Conservation (phyloP, 1,140 invertebrate species). For the Antheraea pernyi region DNA sequence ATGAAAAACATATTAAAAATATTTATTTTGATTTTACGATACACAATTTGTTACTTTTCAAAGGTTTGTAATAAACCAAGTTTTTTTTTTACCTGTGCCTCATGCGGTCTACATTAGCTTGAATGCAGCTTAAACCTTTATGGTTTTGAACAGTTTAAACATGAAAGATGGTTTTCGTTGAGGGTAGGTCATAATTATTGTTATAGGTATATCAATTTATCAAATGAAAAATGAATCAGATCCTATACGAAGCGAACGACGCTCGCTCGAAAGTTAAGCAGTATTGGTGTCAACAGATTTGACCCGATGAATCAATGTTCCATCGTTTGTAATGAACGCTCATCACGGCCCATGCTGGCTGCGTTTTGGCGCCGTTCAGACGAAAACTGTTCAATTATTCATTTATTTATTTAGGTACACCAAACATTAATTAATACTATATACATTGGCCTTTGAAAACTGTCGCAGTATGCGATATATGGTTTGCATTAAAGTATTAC, state of each 20-base stretch:
- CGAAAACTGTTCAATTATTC: slow-evolving; percentile 5
- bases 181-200: background rate
- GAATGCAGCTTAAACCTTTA: too few relatives aligned
- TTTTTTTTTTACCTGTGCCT: too few relatives aligned
- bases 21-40: too few relatives aligned
- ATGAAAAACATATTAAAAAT: too few relatives aligned
- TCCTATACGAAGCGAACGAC: background rate
- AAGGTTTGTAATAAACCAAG: too few relatives aligned
- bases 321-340: slow-evolving; percentile 55
- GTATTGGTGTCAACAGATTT: slow-evolving; percentile 70
- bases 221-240: background rate
- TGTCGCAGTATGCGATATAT: too few relatives aligned
- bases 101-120: too few relatives aligned
- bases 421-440: too few relatives aligned
- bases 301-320: slow-evolving; percentile 68
- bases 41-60: too few relatives aligned
- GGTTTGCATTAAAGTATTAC: too few relatives aligned
- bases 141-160: too few relatives aligned
- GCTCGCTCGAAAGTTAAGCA: slow-evolving; percentile 39
- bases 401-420: background rate
- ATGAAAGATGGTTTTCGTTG: background rate
- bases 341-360: slow-evolving; percentile 22
- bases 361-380: slow-evolving; percentile 40
- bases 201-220: background rate
- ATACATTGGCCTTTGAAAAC: too few relatives aligned